phyloP scores from a whole-genome alignment of 2,797 vertebrate species.

The Chiloscyllium punctatum region DNA sequence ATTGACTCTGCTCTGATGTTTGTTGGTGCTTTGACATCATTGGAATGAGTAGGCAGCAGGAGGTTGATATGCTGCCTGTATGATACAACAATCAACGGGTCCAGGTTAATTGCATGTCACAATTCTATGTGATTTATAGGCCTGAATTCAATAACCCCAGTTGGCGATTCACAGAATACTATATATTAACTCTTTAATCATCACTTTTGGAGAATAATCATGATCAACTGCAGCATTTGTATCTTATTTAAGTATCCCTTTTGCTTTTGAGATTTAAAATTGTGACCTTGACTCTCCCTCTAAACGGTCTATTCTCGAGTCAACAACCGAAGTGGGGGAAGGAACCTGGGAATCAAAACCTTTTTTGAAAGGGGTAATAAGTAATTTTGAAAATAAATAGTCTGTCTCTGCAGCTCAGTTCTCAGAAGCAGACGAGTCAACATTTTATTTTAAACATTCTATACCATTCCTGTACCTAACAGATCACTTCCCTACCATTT shows the following conservation, averaged over 20 bases:
- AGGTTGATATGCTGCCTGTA: not conserved
- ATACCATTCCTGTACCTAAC: too few species aligned
- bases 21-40: not conserved
- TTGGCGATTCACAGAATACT: not conserved
- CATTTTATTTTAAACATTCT: not conserved
- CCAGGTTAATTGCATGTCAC: not conserved
- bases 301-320: not conserved
- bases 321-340: not conserved
- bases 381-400: not conserved
- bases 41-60: not conserved
- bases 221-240: not conserved
- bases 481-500: not conserved
- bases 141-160: not conserved
- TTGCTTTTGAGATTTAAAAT: not conserved
- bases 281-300: not conserved
- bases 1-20: not conserved
- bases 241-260: not conserved
- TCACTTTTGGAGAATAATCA: not conserved
- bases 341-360: not conserved
- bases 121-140: too few species aligned
- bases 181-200: not conserved
- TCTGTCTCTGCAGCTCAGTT: too few species aligned
- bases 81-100: not conserved
- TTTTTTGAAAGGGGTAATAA: not conserved
- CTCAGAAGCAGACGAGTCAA: not conserved